Percentiles rank a stretch among this genome's conserved stretches.
These are phyloP conservation scores for Hydroisotoma schaefferi DNA, from an alignment of 2,888 invertebrate genomes.

Conservation along the genomic window DNA sequence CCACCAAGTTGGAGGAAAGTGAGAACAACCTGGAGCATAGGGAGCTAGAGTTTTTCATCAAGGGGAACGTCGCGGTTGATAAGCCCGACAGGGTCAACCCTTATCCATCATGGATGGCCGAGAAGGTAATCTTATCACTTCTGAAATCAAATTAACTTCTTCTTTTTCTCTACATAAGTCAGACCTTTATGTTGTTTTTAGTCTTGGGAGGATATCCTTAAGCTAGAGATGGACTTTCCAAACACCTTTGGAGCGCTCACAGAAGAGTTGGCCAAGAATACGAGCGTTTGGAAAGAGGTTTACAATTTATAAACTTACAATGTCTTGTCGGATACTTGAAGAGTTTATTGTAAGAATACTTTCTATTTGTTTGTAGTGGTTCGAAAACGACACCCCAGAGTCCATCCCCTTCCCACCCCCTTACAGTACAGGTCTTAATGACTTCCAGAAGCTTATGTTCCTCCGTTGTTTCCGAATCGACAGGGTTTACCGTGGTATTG, in stretches of 20 bases:
- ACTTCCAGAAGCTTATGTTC: conserved; percentile 71
- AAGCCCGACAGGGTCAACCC: conserved; percentile 66
- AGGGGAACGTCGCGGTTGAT: conserved; percentile 75
- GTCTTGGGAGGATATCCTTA: conserved; percentile 80
- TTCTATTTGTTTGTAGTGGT: conserved; percentile 63
- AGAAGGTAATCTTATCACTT: conserved; percentile 58
- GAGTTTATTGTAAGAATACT: background rate
- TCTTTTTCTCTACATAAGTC: too few relatives aligned
- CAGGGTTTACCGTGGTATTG: conserved; percentile 79
- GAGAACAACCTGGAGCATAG: conserved; percentile 61
- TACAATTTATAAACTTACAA: conserved; percentile 32
- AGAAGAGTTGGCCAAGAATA: conserved; percentile 59
- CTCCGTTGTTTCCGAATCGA: conserved; percentile 86
- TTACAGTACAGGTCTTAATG: conserved; percentile 63
- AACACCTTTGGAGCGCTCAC: conserved; percentile 64
- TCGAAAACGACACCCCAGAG: conserved; percentile 78
- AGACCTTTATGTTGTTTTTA: too few relatives aligned
- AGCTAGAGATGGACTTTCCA: conserved; percentile 66
- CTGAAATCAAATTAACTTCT: conserved; percentile 38
- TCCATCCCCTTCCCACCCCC: conserved; percentile 64
- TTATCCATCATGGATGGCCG: conserved; percentile 64
- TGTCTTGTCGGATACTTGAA: background rate
- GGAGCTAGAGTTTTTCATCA: conserved; percentile 86
- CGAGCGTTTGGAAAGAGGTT: conserved; percentile 67
- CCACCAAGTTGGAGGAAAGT: conserved; percentile 74